phyloP scores from a whole-genome alignment of 2,797 vertebrate species.

The Oreonectes daqikongensis region DNA sequence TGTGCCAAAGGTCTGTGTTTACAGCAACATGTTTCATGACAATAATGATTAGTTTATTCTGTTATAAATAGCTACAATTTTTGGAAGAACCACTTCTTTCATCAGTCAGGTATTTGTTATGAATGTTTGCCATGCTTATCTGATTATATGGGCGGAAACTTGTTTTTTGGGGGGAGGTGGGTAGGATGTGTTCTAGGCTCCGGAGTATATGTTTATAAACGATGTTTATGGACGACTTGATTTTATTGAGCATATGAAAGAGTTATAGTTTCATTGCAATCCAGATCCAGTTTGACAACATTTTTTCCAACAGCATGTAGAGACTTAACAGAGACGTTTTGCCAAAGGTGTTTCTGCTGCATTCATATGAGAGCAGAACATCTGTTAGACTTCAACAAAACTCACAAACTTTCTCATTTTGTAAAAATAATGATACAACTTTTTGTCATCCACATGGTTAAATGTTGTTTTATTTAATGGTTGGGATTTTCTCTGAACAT shows the following conservation, averaged over 20 bases:
- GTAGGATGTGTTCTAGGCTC: not conserved
- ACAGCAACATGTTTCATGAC: not conserved
- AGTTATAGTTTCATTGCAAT: not conserved
- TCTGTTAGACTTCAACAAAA: not conserved
- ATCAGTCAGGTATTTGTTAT: not conserved
- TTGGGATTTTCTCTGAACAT: conserved; percentile 9
- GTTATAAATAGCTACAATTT: not conserved
- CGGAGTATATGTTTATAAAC: not conserved
- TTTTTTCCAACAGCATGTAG: not conserved
- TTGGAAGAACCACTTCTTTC: not conserved
- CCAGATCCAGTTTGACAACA: conserved; percentile 24
- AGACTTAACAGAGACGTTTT: conserved; percentile 5
- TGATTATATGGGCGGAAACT: not conserved
- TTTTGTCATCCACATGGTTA: no score
- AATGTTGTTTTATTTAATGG: not conserved
- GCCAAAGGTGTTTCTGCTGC: not conserved
- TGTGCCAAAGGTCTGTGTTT: not conserved
- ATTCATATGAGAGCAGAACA: not conserved
- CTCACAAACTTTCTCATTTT: not conserved
- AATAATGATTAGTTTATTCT: not conserved
- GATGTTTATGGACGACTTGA: not conserved
- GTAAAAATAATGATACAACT: not conserved
- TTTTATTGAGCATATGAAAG: not conserved
- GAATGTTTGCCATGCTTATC: not conserved
- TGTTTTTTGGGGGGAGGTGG: not conserved